Evolutionary conservation across 1,140 invertebrate genomes (phyloP), one percentile per base, ranked within the genome.

Genomic region (Zaprionus kolodkinae): DNA sequence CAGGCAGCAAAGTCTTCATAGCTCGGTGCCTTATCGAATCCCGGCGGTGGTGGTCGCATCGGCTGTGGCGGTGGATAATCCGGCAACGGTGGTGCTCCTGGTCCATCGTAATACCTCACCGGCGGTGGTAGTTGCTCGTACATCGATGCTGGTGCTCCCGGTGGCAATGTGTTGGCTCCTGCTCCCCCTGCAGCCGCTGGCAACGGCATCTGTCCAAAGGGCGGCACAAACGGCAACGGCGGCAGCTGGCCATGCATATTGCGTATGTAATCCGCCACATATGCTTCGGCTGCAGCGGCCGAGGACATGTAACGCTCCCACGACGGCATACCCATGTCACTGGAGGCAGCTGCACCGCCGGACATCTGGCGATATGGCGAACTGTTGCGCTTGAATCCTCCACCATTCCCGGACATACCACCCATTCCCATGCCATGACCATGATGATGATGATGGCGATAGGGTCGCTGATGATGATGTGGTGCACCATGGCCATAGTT

Each of bases 1-100:
- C 97, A 96, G 52, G 98, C 93, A 92, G 98, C 97, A 33, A 98
- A 97, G 67, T 97, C 97, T 54, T 97, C 95, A 90, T 98, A 91
- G 33, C 95, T 96, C 33, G 96, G 94, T 81, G 96, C 96, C 77
- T 97, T 96, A 61, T 96, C 93, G 21, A 94, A 93, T 27, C 94
- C 93, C 43, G 95, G 91, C 13, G 93, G 91, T 30, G 93, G 91
- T 55, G 93, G 91, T 13, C 93, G 77, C 61, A 82, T 78, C 17
- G 94, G 90, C 13, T 93, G 91, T 12, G 93, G 91, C 33, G 93
- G 91, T 35, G 93, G 93, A 88, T 94, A 95, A 50, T 96, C 95
- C 11, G 94, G 94, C 38, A 95, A 93, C 50, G 95, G 84, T 21
- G 95, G 95, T 33, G 95, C 92, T 30, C 90, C 90, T 2, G 84